These are phyloP conservation scores for Anarsia innoxiella DNA, from an alignment of 2,888 invertebrate species.

Conservation along the genomic window DNA sequence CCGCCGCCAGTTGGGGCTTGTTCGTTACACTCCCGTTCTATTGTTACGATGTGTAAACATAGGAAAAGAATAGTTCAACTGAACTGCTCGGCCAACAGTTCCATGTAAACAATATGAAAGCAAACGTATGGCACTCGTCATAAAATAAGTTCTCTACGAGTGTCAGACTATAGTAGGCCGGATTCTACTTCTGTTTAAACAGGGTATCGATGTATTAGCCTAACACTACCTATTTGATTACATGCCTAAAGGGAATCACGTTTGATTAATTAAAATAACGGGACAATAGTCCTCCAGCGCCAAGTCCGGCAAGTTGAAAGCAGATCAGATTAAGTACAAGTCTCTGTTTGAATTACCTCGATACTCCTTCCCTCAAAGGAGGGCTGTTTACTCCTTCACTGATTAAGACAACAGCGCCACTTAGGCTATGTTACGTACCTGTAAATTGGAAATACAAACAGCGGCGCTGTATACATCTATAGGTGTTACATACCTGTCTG, in stretches of 20 bases:
- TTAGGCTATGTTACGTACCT: constrained; percentile 33
- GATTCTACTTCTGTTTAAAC: no score
- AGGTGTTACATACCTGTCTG: constrained; percentile 3
- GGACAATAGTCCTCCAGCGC: no score
- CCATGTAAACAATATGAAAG: constrained; percentile 5
- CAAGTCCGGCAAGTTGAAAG: no score
- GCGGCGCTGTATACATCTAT: constrained; percentile 2
- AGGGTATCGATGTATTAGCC: no score
- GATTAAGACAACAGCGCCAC: constrained; percentile 35
- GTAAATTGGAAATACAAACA: constrained; percentile 41
- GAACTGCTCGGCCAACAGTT: not conserved
- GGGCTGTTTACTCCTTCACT: constrained; percentile 37
- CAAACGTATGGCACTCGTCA: constrained; percentile 29
- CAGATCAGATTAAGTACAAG: no score
- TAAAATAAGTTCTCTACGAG: no score
- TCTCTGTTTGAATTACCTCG: no score
- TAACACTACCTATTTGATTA: no score
- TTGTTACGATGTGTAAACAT: constrained; percentile 4
- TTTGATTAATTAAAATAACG: no score
- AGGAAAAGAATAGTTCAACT: constrained; percentile 1
- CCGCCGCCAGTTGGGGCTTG: constrained; percentile 3
- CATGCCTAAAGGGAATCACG: no score
- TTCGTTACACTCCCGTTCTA: constrained; percentile 2
- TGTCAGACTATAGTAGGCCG: no score
- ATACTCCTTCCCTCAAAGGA: constrained; percentile 47